Evolutionary conservation across 2,888 invertebrate species (phyloP).

Genomic region (Ariolimax columbianus): DNA sequence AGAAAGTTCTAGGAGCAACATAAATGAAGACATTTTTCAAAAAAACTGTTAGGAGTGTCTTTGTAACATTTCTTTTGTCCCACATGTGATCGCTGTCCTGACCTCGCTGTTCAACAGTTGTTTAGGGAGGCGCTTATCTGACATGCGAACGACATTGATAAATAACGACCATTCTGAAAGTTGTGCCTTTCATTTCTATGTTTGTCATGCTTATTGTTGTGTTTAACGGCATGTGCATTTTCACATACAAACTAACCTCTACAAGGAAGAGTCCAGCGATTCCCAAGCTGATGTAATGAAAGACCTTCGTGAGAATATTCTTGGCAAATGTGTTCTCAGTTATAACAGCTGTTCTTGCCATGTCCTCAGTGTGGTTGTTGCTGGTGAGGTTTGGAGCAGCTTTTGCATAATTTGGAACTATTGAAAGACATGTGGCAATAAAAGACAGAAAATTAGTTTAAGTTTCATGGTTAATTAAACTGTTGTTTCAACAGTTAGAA

Average conservation of each 20-base stretch:
- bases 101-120: too few species aligned
- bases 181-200: neutral
- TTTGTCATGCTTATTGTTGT: neutral
- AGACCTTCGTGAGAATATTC: constrained; percentile 43
- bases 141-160: too few species aligned
- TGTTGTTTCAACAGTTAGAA: too few species aligned
- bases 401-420: constrained; percentile 21
- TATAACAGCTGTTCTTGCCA: neutral
- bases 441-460: too few species aligned
- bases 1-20: too few species aligned
- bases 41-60: too few species aligned
- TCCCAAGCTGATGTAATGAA: constrained; percentile 49
- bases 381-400: neutral
- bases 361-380: neutral
- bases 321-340: constrained; percentile 4
- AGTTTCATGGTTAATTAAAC: too few species aligned
- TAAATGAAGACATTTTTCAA: too few species aligned
- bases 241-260: constrained; percentile 38
- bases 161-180: neutral
- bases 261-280: constrained; percentile 50
- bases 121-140: too few species aligned
- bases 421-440: neutral
- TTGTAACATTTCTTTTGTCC: too few species aligned
- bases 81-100: too few species aligned
- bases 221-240: neutral